Evolutionary conservation across 2,797 vertebrate species (phyloP), one percentile per base, ranked within the genome.

Genomic region (Myotis myotis): DNA sequence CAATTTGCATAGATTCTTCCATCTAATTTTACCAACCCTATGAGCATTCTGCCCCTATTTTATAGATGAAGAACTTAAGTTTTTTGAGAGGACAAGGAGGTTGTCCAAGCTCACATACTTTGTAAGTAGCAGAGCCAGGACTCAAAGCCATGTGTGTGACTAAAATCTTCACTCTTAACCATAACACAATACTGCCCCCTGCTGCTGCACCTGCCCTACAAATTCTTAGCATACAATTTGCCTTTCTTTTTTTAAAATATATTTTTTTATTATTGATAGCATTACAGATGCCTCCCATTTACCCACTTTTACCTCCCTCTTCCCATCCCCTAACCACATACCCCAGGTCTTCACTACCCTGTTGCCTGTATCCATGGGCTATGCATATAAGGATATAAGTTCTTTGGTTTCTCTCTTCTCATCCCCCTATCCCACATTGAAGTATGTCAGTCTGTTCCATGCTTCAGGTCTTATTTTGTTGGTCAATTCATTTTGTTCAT

Each of bases 51-150:
- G 33, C 6, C 5, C 49, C 22, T 13, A 83, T 78, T 93, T 91
- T 91, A 89, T 93, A 80, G 11, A 88, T 60, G 38, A 94, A 16
- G 49, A 89, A 83, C 13, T 86, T 86, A 76, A 55, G 8, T 36
- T 57, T 57, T 91, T 86, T 79, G 49, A 78, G 66, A 78, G 53
- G 20, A 81, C 62, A 33, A 30, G 25, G 66, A 36, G 36, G 17
- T 68, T 72, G 55, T 9, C 38, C 16, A 66, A 82, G 55, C 30
- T 71, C 70, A 84, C 30, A 78, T 17, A 1, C 28, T 88, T 44
- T 64, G 16, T n/a, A 68, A 86, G 38, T 7, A 49, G 68, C 38
- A 82, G 25, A 51, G 4, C 13, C 85, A 83, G 57, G 22, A 79
- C 44, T 57, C 85, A 85, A 44, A 64, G 57, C 19, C 60, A 1